Conservation (phyloP, 2,888 invertebrate species). For the Netelia inedita region DNA sequence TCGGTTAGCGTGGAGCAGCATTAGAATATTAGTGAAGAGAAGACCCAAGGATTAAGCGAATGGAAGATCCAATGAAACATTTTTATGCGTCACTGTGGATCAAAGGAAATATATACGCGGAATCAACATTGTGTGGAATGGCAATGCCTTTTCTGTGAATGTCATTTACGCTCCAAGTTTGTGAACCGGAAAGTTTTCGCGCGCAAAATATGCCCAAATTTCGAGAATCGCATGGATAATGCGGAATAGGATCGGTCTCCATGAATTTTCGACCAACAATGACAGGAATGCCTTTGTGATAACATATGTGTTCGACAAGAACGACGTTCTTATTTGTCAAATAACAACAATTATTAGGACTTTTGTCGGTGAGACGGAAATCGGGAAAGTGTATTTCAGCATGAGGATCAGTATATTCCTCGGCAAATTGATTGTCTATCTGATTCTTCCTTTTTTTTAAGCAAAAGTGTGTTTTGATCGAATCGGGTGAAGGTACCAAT, state of each 20-base stretch:
- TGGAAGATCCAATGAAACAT: too few species aligned
- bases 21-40: too few species aligned
- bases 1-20: too few species aligned
- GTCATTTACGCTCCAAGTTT: constrained; percentile 39
- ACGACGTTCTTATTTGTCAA: background rate
- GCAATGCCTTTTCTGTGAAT: constrained; percentile 44
- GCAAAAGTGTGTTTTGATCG: background rate
- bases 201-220: constrained; percentile 4
- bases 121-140: constrained; percentile 21
- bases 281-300: constrained; percentile 8
- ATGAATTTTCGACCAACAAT: constrained; percentile 20
- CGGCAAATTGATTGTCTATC: background rate
- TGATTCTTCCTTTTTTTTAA: constrained; percentile 1
- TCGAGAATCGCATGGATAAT: constrained; percentile 25
- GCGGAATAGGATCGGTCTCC: background rate
- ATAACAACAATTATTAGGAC: constrained; percentile 32
- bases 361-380: background rate
- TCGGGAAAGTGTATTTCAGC: constrained; percentile 6
- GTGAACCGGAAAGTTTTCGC: constrained; percentile 4
- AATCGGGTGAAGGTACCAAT: background rate
- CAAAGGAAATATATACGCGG: constrained; percentile 29
- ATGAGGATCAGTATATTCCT: constrained; percentile 12
- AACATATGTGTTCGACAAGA: constrained; percentile 17
- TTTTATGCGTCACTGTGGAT: constrained; percentile 22
- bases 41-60: too few species aligned